These are phyloP conservation scores for Cosmia trapezina DNA, from an alignment of 2,888 invertebrate species.

Conservation along the genomic window DNA sequence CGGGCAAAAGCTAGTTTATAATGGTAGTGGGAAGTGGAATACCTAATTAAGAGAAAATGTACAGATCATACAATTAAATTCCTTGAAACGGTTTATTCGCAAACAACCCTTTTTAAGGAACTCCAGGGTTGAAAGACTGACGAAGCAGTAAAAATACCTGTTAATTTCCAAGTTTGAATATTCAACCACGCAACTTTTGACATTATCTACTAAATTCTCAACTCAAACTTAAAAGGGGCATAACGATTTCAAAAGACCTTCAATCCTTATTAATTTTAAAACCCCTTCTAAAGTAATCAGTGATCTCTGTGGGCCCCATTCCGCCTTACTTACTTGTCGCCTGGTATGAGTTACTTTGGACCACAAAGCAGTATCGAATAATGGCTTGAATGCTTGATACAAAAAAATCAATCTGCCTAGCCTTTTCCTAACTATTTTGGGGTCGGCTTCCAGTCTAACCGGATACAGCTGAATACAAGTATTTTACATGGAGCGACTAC, in stretches of 20 bases:
- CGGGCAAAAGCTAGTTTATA: neutral
- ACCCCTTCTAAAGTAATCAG: slow-evolving; percentile 52
- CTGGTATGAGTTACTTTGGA: slow-evolving; percentile 40
- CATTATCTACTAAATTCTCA: slow-evolving; percentile 18
- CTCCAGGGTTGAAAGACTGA: neutral
- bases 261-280: slow-evolving; percentile 54
- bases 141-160: slow-evolving; percentile 22
- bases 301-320: slow-evolving; percentile 45
- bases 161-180: slow-evolving; percentile 15
- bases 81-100: too few relatives aligned
- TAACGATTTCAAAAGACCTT: slow-evolving; percentile 43
- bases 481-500: too few relatives aligned
- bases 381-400: slow-evolving; percentile 46
- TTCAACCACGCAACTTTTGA: neutral
- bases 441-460: too few relatives aligned
- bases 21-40: neutral
- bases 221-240: slow-evolving; percentile 30
- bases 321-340: slow-evolving; percentile 39
- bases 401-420: too few relatives aligned
- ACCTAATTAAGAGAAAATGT: neutral
- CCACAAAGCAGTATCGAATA: slow-evolving; percentile 40
- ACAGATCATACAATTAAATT: too few relatives aligned
- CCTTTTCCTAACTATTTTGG: too few relatives aligned
- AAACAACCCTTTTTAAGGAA: neutral
- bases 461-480: too few relatives aligned